A percentile compares a stretch with the other conserved stretches of the same genome.
These are phyloP conservation scores for Psettodes erumei DNA, from an alignment of 2,113 vertebrate genomes.

Conservation along the genomic window DNA sequence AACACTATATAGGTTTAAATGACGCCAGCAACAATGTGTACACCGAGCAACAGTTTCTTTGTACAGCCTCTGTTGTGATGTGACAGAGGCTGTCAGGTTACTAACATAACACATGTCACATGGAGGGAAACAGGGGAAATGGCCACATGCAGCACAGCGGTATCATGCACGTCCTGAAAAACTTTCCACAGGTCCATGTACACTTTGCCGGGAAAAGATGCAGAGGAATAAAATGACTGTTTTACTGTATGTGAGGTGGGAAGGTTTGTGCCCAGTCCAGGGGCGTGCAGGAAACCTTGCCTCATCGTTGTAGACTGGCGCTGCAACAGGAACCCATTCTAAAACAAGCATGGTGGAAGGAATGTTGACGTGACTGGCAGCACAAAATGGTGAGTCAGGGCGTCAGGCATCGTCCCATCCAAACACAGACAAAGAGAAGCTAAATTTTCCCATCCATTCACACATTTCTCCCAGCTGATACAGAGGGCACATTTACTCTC, in stretches of 20 bases:
- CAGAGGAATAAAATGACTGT: background rate
- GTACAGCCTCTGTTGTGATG: background rate
- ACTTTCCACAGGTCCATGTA: constrained; percentile 7
- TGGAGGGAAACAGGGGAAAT: background rate
- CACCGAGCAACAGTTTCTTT: constrained; percentile 16
- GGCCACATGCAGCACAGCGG: background rate
- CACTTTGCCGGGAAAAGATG: constrained; percentile 26
- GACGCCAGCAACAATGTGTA: too few species aligned
- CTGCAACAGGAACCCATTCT: background rate
- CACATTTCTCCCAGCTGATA: constrained; percentile 37
- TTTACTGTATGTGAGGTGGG: constrained; percentile 58
- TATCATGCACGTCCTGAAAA: background rate
- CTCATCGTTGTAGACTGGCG: constrained; percentile 5
- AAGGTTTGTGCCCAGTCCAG: background rate
- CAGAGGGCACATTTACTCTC: constrained; percentile 42
- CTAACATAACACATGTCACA: background rate
- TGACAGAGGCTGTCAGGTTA: background rate
- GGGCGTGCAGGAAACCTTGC: constrained; percentile 37
- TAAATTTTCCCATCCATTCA: constrained; percentile 64
- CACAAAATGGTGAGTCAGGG: constrained; percentile 57
- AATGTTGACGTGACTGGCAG: constrained; percentile 65
- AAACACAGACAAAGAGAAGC: constrained; percentile 58
- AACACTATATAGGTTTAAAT: too few species aligned
- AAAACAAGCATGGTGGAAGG: constrained; percentile 55
- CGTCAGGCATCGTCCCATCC: constrained; percentile 14